Evolutionary conservation across 2,888 invertebrate genomes (phyloP).

Genomic region (Machimus rusticus): DNA sequence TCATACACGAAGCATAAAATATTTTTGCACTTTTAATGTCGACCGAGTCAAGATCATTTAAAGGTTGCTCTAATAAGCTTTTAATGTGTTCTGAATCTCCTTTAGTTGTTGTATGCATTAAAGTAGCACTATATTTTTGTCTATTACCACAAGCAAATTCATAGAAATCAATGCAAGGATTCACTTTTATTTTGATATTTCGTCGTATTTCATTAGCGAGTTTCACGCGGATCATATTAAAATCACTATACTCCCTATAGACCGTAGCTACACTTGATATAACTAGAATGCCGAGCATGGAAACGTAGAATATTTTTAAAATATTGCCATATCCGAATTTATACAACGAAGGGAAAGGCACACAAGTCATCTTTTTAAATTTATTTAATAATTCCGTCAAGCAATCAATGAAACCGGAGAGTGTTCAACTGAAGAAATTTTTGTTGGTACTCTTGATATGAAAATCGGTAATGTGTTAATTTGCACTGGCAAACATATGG

Average conservation of each 20-base stretch:
- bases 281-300: background rate
- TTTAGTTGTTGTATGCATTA: background rate
- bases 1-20: background rate
- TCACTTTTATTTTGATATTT: background rate
- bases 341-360: background rate
- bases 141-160: conserved; percentile 16
- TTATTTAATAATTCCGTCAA: background rate
- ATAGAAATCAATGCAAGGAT: conserved; percentile 10
- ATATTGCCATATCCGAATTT: background rate
- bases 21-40: background rate
- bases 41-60: background rate
- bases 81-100: background rate
- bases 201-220: background rate
- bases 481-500: background rate
- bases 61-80: background rate
- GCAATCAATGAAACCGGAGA: background rate
- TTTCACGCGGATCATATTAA: background rate
- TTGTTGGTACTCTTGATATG: background rate
- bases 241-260: background rate
- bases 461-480: background rate
- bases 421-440: background rate
- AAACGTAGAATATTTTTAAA: background rate
- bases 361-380: background rate
- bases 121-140: background rate
- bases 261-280: background rate